A percentile compares a stretch with the other conserved stretches of the same genome.
phyloP scores from a whole-genome alignment of 2,113 vertebrate species.

The Dipodomys stephensi region DNA sequence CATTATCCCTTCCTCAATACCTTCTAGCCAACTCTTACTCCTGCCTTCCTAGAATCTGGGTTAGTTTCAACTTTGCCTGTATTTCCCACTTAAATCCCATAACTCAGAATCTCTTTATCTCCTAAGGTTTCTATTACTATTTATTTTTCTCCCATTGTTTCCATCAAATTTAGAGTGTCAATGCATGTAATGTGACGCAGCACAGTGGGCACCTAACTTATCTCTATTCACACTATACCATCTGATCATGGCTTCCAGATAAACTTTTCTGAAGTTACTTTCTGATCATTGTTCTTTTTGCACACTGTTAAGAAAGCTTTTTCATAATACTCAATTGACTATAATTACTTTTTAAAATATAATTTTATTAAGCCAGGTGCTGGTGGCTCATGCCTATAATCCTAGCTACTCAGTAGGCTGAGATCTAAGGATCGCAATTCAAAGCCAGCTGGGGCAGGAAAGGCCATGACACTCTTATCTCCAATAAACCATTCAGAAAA shows the following conservation, averaged over 20 bases:
- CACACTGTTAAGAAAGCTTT: background rate
- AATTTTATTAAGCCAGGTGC: too few species aligned
- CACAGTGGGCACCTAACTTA: background rate
- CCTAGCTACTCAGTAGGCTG: too few species aligned
- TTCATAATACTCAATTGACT: background rate
- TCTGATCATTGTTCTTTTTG: background rate
- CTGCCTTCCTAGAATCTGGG: slow-evolving; percentile 42
- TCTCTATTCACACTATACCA: background rate
- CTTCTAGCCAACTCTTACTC: background rate
- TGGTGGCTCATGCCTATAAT: too few species aligned
- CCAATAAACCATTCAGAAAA: too few species aligned
- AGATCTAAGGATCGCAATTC: too few species aligned
- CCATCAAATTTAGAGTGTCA: slow-evolving; percentile 29
- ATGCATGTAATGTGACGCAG: background rate
- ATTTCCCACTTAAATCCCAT: background rate
- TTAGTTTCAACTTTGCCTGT: slow-evolving; percentile 53
- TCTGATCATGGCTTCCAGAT: slow-evolving; percentile 1
- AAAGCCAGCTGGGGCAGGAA: too few species aligned
- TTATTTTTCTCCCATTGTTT: background rate
- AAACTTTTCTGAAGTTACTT: slow-evolving; percentile 6
- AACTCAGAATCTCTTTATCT: background rate
- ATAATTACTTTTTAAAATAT: background rate
- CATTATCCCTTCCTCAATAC: slow-evolving; percentile 22
- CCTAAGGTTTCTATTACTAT: background rate
- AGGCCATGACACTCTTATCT: too few species aligned